Evolutionary conservation across 2,113 vertebrate genomes (phyloP).

Genomic region (Ochotona curzoniae): DNA sequence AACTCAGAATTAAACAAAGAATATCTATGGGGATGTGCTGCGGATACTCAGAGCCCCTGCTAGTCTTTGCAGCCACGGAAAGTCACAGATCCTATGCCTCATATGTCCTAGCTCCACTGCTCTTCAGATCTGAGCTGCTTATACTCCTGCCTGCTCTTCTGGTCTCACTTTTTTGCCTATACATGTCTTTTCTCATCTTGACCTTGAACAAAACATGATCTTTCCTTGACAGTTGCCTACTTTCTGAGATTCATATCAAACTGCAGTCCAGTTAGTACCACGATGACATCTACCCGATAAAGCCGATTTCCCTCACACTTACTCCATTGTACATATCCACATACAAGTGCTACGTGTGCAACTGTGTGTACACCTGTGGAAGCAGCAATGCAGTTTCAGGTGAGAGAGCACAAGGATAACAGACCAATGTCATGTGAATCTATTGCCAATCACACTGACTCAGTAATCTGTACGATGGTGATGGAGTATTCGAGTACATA

Average conservation of each 20-base stretch:
- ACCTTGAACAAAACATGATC: not conserved
- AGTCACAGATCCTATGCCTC: not conserved
- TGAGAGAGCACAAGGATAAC: not conserved
- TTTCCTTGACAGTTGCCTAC: not conserved
- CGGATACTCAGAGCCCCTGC: not conserved
- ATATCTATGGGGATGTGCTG: not conserved
- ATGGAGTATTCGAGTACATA: not conserved
- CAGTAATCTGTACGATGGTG: not conserved
- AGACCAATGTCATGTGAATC: not conserved
- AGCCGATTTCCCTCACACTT: not conserved
- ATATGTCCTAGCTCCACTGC: not conserved
- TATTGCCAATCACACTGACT: not conserved
- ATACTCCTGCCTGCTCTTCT: no score
- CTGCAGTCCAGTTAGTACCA: not conserved
- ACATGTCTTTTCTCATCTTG: not conserved
- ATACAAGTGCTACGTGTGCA: not conserved
- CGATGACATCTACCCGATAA: not conserved
- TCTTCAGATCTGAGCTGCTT: no score
- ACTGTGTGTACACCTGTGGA: not conserved
- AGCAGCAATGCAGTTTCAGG: not conserved
- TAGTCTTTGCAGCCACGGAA: not conserved
- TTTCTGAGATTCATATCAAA: constrained; percentile 17
- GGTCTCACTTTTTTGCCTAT: not conserved
- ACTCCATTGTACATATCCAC: not conserved
- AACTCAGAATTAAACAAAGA: constrained; percentile 3